phyloP scores from a whole-genome alignment of 2,113 vertebrate species.

The Neotragus pygmaeus region DNA sequence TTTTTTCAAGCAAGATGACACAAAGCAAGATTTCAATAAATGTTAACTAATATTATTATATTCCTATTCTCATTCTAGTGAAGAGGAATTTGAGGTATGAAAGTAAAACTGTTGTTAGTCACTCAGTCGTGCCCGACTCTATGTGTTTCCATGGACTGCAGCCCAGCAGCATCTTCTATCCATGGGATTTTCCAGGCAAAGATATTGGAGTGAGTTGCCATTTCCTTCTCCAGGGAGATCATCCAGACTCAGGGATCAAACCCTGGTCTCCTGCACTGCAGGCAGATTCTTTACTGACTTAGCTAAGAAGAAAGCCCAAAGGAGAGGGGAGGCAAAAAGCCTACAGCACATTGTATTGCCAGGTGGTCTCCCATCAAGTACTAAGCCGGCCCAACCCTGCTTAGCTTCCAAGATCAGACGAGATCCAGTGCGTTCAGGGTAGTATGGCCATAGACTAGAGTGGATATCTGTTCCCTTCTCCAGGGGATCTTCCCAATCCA shows the following conservation, averaged over 20 bases:
- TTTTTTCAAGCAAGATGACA: no score
- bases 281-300: not conserved
- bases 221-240: not conserved
- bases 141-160: not conserved
- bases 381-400: not conserved
- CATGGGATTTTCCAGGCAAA: not conserved
- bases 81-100: not conserved
- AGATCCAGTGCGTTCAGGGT: not conserved
- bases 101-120: not conserved
- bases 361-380: not conserved
- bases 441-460: not conserved
- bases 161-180: not conserved
- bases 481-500: not conserved
- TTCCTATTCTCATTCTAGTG: no score
- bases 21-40: no score
- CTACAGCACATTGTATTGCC: not conserved
- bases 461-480: not conserved
- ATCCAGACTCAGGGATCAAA: not conserved
- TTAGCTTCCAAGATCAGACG: not conserved
- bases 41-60: no score
- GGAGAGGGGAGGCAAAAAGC: not conserved
- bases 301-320: not conserved
- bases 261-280: not conserved
- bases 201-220: not conserved
- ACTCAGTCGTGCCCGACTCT: rapidly evolving